Evolutionary conservation across 2,113 vertebrate species (phyloP), one percentile per base, ranked within the genome.

Genomic region (Paracanthobrama guichenoti): DNA sequence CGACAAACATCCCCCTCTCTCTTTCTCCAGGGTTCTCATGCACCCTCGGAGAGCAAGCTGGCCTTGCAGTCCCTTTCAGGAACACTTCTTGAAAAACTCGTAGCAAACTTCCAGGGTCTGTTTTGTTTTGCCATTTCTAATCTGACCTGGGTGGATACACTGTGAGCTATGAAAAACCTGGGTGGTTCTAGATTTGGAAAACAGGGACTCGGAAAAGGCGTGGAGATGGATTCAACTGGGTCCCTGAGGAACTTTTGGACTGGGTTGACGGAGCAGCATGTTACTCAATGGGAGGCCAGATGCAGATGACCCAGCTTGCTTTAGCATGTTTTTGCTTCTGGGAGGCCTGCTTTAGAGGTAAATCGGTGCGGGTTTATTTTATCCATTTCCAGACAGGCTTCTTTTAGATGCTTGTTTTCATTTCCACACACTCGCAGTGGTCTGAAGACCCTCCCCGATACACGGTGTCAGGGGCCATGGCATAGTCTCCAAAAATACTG

Each of bases 241-340:
- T 84, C 81, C 76, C 71, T 0, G 18, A 62, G 81, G 84, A 74
- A 26, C 18, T 18, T 31, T 75, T 50, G 20, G 16, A n/a, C 64
- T 14, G 64, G 44, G 66, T n/a, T 35, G 80, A 73, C 10, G 26
- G 81, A n/a, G 57, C 55, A 82, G n/a, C 85, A 55, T 22, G 50
- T 60, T 86, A 81, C 64, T 78, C 84, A 75, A 73, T 77, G 75
- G 81, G 72, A 79, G 39, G 82, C 76, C 35, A 76, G 84, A 88
- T 57, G 76, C 20, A 69, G 84, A 81, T 31, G 46, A 18, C 46
- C n/a, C 59, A 16, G 31, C 48, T 44, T 7, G 12, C 39, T 64
- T 79, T 28, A 24, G 20, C 24, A 24, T 85, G 83, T 85, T 89
- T 88, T 64, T 81, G 57, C 84, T 90, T 88, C 78, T 85, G 75